A percentile compares a stretch with the other conserved stretches of the same genome.
These are phyloP conservation scores for Myoxocephalus aenaeus DNA, from an alignment of 2,797 vertebrate species.

Conservation along the genomic window DNA sequence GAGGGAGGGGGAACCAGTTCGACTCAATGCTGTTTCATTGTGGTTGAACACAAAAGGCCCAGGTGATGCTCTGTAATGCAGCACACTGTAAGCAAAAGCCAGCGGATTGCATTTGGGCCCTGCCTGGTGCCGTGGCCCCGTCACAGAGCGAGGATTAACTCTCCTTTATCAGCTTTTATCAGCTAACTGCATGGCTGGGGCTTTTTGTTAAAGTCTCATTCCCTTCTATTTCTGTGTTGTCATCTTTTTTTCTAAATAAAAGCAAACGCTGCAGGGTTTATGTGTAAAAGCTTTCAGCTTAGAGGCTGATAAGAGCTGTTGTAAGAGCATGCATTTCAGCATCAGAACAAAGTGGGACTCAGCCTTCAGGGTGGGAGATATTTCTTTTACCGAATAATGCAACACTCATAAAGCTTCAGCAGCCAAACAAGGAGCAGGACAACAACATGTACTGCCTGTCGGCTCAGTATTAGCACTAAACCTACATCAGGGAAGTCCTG, in stretches of 20 bases:
- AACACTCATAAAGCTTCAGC: constrained; percentile 13
- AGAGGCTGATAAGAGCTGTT: constrained; percentile 26
- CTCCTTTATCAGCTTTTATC: constrained; percentile 75
- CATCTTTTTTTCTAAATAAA: constrained; percentile 59
- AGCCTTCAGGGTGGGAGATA: constrained; percentile 17
- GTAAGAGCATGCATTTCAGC: constrained; percentile 21
- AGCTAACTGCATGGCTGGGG: constrained; percentile 63
- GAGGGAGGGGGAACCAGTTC: constrained; percentile 36
- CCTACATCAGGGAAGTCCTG: background rate
- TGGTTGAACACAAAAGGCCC: constrained; percentile 60
- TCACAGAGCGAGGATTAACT: constrained; percentile 76
- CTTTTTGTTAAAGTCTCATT: constrained; percentile 62
- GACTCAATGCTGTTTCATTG: constrained; percentile 50
- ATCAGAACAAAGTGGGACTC: constrained; percentile 26
- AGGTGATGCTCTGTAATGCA: constrained; percentile 61
- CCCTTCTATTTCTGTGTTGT: constrained; percentile 66
- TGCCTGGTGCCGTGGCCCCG: constrained; percentile 39
- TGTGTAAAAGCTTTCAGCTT: constrained; percentile 38
- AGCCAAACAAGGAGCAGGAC: constrained; percentile 8
- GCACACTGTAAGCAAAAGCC: constrained; percentile 52
- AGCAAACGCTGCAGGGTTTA: constrained; percentile 62
- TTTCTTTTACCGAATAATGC: constrained; percentile 9
- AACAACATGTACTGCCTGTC: background rate
- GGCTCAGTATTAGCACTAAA: background rate
- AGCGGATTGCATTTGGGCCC: constrained; percentile 37